A percentile compares a stretch with the other conserved stretches of the same genome.
These are phyloP conservation scores for Andricus quercusramuli DNA, from an alignment of 2,888 invertebrate genomes.

Conservation along the genomic window DNA sequence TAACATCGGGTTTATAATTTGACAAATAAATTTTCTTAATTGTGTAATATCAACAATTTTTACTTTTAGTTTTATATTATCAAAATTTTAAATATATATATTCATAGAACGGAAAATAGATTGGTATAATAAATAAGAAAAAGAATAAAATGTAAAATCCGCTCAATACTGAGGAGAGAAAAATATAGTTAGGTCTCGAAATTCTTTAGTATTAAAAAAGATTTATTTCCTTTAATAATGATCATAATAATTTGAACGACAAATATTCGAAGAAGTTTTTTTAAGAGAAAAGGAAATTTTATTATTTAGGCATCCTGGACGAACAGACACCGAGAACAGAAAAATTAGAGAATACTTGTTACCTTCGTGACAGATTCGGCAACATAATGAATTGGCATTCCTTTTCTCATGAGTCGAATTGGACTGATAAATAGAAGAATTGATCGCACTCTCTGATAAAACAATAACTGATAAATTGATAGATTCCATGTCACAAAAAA, in stretches of 20 bases:
- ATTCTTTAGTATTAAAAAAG: too few species aligned
- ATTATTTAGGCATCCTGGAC: too few species aligned
- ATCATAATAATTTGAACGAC: too few species aligned
- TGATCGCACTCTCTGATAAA: not conserved
- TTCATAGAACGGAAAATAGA: not conserved
- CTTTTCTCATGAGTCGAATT: not conserved
- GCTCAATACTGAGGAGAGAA: not conserved
- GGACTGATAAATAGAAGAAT: constrained; percentile 18
- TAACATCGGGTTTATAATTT: not conserved
- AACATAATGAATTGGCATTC: constrained; percentile 55
- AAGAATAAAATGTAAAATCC: too few species aligned
- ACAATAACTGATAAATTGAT: not conserved
- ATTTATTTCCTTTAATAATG: too few species aligned
- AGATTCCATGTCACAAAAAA: constrained; percentile 1
- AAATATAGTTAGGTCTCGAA: too few species aligned
- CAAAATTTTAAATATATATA: not conserved
- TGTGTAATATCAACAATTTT: not conserved
- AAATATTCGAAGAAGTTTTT: too few species aligned
- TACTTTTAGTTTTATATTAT: not conserved
- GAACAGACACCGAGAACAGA: too few species aligned
- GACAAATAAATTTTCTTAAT: too few species aligned
- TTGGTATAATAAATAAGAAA: not conserved
- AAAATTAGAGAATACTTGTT: constrained; percentile 30
- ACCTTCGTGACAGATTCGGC: constrained; percentile 81
- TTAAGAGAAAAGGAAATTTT: too few species aligned